These are phyloP conservation scores for Telmatochromis sp. DNA, from an alignment of 2,113 vertebrate species.

Conservation along the genomic window DNA sequence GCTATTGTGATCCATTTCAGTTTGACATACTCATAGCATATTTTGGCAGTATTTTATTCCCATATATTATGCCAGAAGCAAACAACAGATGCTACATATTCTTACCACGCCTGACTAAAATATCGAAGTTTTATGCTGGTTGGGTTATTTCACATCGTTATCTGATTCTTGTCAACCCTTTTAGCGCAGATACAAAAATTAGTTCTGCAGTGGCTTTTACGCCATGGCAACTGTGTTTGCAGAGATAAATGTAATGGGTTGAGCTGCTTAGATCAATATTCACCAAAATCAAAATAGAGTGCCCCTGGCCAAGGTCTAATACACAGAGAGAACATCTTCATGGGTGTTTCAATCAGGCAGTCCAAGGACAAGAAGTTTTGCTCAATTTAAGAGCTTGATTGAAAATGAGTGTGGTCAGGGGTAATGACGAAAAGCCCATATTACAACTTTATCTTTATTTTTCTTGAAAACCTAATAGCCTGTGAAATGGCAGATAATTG, in stretches of 20 bases:
- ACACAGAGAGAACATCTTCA: background rate
- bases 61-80: background rate
- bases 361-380: background rate
- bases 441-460: background rate
- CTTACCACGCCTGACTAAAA: background rate
- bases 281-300: background rate
- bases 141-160: slow-evolving; percentile 4
- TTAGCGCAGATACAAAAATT: slow-evolving; percentile 6
- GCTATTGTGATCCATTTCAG: background rate
- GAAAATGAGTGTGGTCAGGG: background rate
- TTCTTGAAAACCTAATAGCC: background rate
- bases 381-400: background rate
- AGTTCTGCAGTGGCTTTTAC: background rate
- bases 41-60: background rate
- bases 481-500: background rate
- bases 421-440: background rate
- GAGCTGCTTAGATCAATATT: slow-evolving; percentile 24
- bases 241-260: slow-evolving; percentile 1
- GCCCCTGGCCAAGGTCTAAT: background rate
- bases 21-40: background rate
- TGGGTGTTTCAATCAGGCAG: background rate
- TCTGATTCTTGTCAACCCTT: slow-evolving; percentile 25
- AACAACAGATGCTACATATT: background rate
- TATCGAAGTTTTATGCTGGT: background rate
- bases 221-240: slow-evolving; percentile 31